Evolutionary conservation across 2,113 vertebrate genomes (phyloP), one percentile per base, ranked within the genome.

Genomic region (Willisornis vidua): DNA sequence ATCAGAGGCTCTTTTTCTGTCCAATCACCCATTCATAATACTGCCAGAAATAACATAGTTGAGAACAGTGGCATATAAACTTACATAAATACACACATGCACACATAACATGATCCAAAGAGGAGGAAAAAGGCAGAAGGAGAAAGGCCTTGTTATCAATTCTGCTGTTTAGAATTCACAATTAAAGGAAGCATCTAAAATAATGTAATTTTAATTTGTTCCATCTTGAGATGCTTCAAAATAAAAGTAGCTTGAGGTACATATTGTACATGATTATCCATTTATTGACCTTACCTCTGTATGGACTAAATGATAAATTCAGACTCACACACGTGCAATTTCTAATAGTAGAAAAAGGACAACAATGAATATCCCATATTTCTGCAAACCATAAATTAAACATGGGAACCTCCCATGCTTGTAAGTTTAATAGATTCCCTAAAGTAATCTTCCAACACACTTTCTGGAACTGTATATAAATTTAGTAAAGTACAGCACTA

Each of bases 301-400:
- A 88, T 68, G 75, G 94, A 95, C 26, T 83, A 95, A 95, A 97
- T 96, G 75, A 96, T 93, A 97, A 95, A 94, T 93, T 92, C 58
- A 85, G 46, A 61, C 8, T 8, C 15, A 71, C 59, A 74, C 54
- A 55, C 2, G 8, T 7, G 57, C 71, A 92, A 80, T 54, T 89
- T 84, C 77, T 84, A 95, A 94, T 31, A 89, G 90, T 62, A 97
- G 88, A 94, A 97, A 96, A 97, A 89, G 71, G 61, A 93, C 8
- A 31, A 97, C 94, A 97, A 96, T 96, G 92, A 96, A 97, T 93
- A 95, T 63, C 89, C 89, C 97, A 63, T 96, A 97, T 96, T 96
- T 98, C 95, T 97, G 92, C 92, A 96, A 94, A 91, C 65, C 73
- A 89, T 97, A 98, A 97, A 98, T 97, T 97, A 94, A 92, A 80